Conservation (phyloP, 2,888 invertebrate genomes). For the Pherbina coryleti region DNA sequence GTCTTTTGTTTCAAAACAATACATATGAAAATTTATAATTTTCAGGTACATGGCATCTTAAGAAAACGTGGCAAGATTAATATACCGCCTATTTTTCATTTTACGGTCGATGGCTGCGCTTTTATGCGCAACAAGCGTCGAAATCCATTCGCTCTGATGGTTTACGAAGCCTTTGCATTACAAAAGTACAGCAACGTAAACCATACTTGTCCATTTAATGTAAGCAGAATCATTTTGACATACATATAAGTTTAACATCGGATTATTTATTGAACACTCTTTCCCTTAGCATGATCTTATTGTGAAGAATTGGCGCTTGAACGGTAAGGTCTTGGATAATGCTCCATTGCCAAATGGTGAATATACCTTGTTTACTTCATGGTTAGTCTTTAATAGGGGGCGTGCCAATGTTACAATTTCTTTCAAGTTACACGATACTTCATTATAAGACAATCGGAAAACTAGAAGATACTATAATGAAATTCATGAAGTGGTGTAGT, state of each 20-base stretch:
- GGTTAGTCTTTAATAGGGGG: not conserved
- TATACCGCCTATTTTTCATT: slow-evolving; percentile 1
- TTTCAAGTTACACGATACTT: not conserved
- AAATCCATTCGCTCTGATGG: slow-evolving; percentile 37
- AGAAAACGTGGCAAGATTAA: not conserved
- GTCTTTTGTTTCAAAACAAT: not conserved
- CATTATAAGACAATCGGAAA: no score
- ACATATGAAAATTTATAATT: not conserved
- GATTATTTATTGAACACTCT: not conserved
- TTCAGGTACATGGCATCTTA: not conserved
- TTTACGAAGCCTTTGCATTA: slow-evolving; percentile 33
- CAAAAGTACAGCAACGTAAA: slow-evolving; percentile 40
- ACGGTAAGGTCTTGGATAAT: not conserved
- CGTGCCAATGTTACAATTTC: not conserved
- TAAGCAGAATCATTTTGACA: slow-evolving; percentile 18
- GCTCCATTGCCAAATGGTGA: slow-evolving; percentile 24
- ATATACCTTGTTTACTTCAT: slow-evolving; percentile 18
- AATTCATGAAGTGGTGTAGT: no score
- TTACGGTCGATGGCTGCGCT: slow-evolving; percentile 37
- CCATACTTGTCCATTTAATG: slow-evolving; percentile 43
- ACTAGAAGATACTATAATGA: no score
- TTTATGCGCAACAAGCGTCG: slow-evolving; percentile 40
- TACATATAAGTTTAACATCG: no score
- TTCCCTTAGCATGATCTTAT: slow-evolving; percentile 40
- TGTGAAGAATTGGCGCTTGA: slow-evolving; percentile 12